A percentile compares a stretch with the other conserved stretches of the same genome.
These are phyloP conservation scores for Trissoscelio sp. DNA, from an alignment of 2,888 invertebrate species.

Conservation along the genomic window DNA sequence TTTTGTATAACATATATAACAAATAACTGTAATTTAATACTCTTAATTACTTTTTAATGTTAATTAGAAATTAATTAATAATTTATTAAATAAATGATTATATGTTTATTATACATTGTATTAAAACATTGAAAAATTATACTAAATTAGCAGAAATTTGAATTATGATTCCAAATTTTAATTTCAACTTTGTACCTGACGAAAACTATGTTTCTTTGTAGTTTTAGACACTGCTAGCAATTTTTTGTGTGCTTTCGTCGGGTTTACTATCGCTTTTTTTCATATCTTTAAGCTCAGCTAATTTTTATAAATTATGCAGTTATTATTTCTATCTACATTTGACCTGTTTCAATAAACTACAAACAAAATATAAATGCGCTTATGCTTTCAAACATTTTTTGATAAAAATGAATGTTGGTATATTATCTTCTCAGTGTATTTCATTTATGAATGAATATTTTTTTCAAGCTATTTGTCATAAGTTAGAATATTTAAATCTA, in stretches of 20 bases:
- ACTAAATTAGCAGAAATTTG: no score
- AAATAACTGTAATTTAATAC: no score
- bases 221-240: conserved; percentile 39
- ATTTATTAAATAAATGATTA: no score
- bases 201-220: conserved; percentile 21
- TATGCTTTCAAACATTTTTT: conserved; percentile 11
- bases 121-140: no score
- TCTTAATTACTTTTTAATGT: no score
- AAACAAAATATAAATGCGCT: conserved; percentile 19
- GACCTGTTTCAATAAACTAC: conserved; percentile 14
- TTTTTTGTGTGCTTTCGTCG: conserved; percentile 46
- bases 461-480: no score
- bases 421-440: background rate
- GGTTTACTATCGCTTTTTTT: conserved; percentile 48
- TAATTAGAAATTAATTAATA: no score
- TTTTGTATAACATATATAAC: no score
- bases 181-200: background rate
- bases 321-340: conserved; percentile 15
- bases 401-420: background rate
- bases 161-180: no score
- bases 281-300: conserved; percentile 18
- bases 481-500: no score
- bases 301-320: conserved; percentile 24
- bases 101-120: no score
- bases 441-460: background rate